Evolutionary conservation across 2,113 vertebrate species (phyloP).

Genomic region (Cyrtonyx montezumae): DNA sequence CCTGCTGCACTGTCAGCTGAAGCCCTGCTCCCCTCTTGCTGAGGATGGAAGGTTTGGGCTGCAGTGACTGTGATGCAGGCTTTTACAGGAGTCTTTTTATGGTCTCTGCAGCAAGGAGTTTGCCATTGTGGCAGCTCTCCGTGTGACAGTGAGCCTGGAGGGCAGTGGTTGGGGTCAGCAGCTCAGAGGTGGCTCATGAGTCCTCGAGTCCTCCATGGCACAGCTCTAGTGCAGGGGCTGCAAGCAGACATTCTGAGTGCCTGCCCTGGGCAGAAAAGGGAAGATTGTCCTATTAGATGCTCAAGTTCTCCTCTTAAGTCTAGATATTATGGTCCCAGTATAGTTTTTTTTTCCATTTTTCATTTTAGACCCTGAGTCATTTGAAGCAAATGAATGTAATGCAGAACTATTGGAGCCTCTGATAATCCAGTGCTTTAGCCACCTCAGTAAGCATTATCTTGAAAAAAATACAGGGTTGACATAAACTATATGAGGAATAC

Average conservation of each 20-base stretch:
- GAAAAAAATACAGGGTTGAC: not conserved
- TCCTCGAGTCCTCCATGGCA: not conserved
- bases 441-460: not conserved
- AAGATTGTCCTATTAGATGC: not conserved
- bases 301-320: not conserved
- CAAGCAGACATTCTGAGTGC: fast-evolving
- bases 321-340: not conserved
- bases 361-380: fast-evolving
- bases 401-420: not conserved
- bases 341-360: fast-evolving
- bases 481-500: not conserved
- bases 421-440: not conserved
- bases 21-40: not conserved
- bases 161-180: not conserved
- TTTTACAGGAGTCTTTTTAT: not conserved
- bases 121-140: not conserved
- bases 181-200: not conserved
- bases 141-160: fast-evolving
- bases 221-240: not conserved
- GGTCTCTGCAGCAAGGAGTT: not conserved
- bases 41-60: not conserved
- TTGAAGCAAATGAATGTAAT: not conserved
- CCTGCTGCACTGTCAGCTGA: not conserved
- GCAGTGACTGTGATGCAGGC: not conserved
- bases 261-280: not conserved